Percentiles rank a stretch among this genome's conserved stretches.
phyloP scores from a whole-genome alignment of 1,140 invertebrate genomes.

The Ctenoplectra terminalis region DNA sequence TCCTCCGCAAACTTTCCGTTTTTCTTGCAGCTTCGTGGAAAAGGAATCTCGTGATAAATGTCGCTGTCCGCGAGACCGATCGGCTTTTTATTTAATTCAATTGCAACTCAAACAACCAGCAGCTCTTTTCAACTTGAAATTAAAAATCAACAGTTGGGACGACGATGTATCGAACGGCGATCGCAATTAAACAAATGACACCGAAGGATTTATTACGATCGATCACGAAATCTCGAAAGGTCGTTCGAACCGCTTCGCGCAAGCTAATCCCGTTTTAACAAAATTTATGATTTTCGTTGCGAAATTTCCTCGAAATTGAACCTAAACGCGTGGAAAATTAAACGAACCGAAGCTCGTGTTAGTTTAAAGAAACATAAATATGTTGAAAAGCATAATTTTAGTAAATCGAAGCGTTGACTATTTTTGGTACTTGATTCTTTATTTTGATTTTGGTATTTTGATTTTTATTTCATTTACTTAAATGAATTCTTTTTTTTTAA shows the following conservation, averaged over 20 bases:
- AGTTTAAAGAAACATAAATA: neutral
- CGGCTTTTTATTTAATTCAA: constrained; percentile 10
- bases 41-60: constrained; percentile 12
- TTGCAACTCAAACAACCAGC: constrained; percentile 11
- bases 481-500: too few species aligned
- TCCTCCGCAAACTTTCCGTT: neutral
- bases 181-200: constrained; percentile 25
- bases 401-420: neutral
- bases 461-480: too few species aligned
- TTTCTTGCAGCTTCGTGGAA: neutral
- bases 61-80: neutral
- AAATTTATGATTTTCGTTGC: neutral
- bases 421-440: too few species aligned
- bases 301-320: neutral
- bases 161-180: constrained; percentile 6
- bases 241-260: too few species aligned
- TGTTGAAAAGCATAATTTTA: neutral
- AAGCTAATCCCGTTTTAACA: neutral
- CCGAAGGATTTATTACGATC: neutral
- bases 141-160: neutral
- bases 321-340: neutral
- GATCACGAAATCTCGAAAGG: neutral
- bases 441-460: too few species aligned
- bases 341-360: neutral
- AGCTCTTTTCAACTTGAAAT: neutral